phyloP scores from a whole-genome alignment of 2,797 vertebrate species.

The Cephalopachus bancanus region DNA sequence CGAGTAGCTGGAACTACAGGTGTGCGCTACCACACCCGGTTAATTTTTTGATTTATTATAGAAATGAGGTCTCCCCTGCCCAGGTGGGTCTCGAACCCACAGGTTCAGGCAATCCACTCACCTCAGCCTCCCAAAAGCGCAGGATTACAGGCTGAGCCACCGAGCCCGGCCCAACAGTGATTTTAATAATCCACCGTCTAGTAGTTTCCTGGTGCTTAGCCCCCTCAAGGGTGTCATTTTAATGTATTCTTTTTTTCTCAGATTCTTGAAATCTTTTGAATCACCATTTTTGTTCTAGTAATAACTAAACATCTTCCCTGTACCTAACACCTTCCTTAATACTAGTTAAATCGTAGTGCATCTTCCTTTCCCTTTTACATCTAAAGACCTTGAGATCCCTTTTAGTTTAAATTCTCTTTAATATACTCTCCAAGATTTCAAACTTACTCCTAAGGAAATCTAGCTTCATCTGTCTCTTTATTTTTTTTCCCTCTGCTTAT shows the following conservation, averaged over 20 bases:
- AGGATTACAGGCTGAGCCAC: too few relatives aligned
- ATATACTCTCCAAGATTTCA: conserved; percentile 22
- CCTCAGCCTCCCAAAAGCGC: too few relatives aligned
- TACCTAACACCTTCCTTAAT: background rate
- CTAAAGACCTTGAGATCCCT: background rate
- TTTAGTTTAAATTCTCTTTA: conserved; percentile 39
- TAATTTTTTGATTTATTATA: too few relatives aligned
- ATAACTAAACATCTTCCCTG: background rate
- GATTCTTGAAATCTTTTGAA: background rate
- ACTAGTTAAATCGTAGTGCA: background rate
- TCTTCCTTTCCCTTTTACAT: background rate
- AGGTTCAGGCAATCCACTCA: too few relatives aligned
- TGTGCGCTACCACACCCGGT: too few relatives aligned
- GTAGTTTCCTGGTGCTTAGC: background rate
- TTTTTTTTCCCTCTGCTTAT: conserved; percentile 25
- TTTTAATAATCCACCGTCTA: background rate
- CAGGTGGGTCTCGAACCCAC: too few relatives aligned
- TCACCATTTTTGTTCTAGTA: background rate
- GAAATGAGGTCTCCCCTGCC: too few relatives aligned
- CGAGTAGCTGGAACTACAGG: too few relatives aligned
- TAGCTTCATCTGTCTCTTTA: background rate
- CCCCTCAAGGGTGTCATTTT: background rate
- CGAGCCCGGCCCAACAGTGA: too few relatives aligned
- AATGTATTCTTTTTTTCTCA: background rate
- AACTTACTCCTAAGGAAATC: background rate